A percentile compares a stretch with the other conserved stretches of the same genome.
Evolutionary conservation across 2,888 invertebrate genomes (phyloP).

Genomic region (Julus scanicus): DNA sequence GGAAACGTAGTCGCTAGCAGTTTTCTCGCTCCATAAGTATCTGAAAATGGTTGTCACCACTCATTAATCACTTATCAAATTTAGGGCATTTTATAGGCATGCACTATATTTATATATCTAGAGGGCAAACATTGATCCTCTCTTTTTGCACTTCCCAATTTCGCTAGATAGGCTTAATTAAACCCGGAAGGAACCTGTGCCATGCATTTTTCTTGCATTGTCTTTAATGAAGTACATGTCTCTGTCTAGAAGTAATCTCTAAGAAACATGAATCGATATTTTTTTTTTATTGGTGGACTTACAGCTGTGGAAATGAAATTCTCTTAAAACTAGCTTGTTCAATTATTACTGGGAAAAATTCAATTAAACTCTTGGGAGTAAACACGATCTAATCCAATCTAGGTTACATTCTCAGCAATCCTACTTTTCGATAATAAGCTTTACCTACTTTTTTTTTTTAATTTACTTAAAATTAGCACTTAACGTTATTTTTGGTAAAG

Average conservation of each 20-base stretch:
- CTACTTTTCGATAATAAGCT: not conserved
- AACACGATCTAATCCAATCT: slow-evolving; percentile 28
- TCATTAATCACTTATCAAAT: slow-evolving; percentile 31
- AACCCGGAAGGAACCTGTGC: not conserved
- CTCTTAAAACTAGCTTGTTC: slow-evolving; percentile 5
- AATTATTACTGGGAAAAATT: slow-evolving; percentile 20
- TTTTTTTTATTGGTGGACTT: not conserved
- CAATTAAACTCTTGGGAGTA: slow-evolving; percentile 5
- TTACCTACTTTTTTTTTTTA: not conserved
- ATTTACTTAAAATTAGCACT: not conserved
- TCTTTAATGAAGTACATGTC: slow-evolving; percentile 21
- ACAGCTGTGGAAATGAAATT: not conserved
- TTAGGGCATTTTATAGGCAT: not conserved
- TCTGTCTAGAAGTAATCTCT: not conserved
- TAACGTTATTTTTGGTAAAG: not conserved
- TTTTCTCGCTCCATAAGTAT: not conserved
- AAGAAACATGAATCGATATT: slow-evolving; percentile 35
- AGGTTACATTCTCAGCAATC: not conserved
- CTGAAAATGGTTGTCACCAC: slow-evolving; percentile 28
- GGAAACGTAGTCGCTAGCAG: not conserved
- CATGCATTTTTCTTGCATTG: not conserved
- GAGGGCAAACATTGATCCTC: not conserved
- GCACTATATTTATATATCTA: not conserved
- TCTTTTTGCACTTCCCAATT: not conserved
- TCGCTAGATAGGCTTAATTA: slow-evolving; percentile 7